Base-by-base conservation (phyloP, 2,888 invertebrate species). In the Rhingia rostrata region DNA sequence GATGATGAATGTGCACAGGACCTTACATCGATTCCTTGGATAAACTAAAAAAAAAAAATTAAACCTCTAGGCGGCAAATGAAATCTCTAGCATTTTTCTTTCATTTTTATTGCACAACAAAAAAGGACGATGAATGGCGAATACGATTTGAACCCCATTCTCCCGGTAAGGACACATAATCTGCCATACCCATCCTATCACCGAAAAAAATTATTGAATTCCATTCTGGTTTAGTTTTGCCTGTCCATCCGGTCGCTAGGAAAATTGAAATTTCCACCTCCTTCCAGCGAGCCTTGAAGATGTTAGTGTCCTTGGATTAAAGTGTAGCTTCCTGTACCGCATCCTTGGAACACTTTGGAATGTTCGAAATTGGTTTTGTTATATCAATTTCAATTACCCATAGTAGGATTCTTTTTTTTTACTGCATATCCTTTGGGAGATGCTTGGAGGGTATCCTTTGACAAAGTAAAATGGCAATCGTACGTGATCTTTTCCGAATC, bases 391-490 rank as follows among this genome's bases (percentile, higher is more conserved):
- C 60, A 60, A 82, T 77, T 72, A 61, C 60, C 77, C 47, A 12
- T 35, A 30, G 37, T 51, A 37, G 47, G 47, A 10, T 51, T 10
- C 0, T 22, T 33, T 45, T 43, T 37, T 14, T 12, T 53, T 51
- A 53, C 39, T 64, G 37, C 33, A 67, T 37, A 56, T 60, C 41
- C 61, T 63, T 83, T 35, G 12, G 73, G 72, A 49, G 53, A 49
- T 10, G 77, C 66, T 49, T 41, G 9, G 43, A 54, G 9, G 45
- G 22, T 22, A 35, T 83, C 61, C 63, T 83, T 67, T 78, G 83
- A 78, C 67, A 69, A 56, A 73, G 51, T 73, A 63, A 69, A 83
- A 83, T 69, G 78, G 73, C 83, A 83, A 73, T 78, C 39, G 83
- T 67, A 83, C 78, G 83, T 78, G 83, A 83, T 78, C 45, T 63